phyloP scores from a whole-genome alignment of 2,113 vertebrate genomes.

The Aythya baeri region DNA sequence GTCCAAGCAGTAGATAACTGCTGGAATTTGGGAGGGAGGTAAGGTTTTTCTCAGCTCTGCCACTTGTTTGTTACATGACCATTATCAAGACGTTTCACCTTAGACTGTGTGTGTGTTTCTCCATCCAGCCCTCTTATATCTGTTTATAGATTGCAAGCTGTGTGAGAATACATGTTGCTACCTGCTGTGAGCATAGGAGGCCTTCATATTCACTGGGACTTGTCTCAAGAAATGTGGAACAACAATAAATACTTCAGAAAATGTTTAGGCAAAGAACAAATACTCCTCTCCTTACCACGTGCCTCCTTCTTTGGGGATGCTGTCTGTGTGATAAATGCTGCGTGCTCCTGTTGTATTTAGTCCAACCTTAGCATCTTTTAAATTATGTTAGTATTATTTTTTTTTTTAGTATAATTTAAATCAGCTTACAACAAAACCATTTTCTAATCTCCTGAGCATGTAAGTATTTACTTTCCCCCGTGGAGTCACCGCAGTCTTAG shows the following conservation, averaged over 20 bases:
- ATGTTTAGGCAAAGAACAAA: background rate
- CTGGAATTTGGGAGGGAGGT: background rate
- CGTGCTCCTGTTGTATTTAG: background rate
- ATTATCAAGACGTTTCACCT: background rate
- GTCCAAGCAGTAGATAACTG: background rate
- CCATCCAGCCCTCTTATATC: background rate
- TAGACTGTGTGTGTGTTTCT: background rate
- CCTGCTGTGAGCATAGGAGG: background rate
- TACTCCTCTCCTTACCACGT: background rate
- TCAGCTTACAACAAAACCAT: background rate
- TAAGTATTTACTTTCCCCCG: background rate
- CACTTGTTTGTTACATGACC: background rate
- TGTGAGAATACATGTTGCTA: background rate
- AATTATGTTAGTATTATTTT: background rate
- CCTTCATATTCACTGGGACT: background rate
- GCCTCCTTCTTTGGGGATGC: background rate
- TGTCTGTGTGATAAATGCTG: background rate
- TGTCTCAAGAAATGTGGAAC: background rate
- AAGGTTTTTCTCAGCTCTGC: background rate
- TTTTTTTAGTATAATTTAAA: background rate
- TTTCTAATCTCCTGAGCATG: background rate
- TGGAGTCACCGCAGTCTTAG: background rate
- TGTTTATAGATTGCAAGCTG: background rate
- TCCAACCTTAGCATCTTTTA: background rate
- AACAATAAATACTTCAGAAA: background rate